Evolutionary conservation across 1,140 invertebrate species (phyloP), one percentile per base, ranked within the genome.

Genomic region (Drosophila pachea): DNA sequence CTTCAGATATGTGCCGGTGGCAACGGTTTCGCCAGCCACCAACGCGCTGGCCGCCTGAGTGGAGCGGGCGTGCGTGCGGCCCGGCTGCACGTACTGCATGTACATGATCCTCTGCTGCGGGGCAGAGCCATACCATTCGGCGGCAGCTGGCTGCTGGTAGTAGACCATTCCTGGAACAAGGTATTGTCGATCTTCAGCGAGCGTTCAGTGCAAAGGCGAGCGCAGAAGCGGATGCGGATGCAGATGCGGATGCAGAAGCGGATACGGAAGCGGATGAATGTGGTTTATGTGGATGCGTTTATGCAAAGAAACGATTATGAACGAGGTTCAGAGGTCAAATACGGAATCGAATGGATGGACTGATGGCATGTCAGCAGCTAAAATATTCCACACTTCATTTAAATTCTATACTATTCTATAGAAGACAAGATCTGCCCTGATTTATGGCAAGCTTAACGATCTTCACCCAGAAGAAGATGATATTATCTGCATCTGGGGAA

Each of bases 81-180:
- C 78, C 14, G 88, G 88, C 42, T 87, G 87, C 35, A 88, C 77
- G 43, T 89, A 89, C 74, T 88, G 88, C 75, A 89, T 84, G 45
- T 88, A 89, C 88, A 89, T 89, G 61, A 89, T 73, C 16, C 86
- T 74, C 40, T 89, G 88, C 48, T 89, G 86, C 32, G 88, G 87
- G 0, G 68, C 75, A 16, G 69, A 43, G 3, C 66, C 79, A 22
- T 84, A 78, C 77, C 78, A 81, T 73, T 84, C 79, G 67, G 77
- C 83, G 68, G 71, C 76, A 54, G 64, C 75, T 5, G 87, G 88
- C 38, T 82, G 82, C 68, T 87, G 88, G 47, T 78, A 86, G 58
- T 88, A 89, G n/a, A 86, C 81, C 86, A 89, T 89, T 74, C 88
- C 88, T 89, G 74, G 63, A 87, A 87, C 29, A 22, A 86, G 35